Base-by-base conservation (phyloP, 2,797 vertebrate genomes). In the Muscicapa comitata region DNA sequence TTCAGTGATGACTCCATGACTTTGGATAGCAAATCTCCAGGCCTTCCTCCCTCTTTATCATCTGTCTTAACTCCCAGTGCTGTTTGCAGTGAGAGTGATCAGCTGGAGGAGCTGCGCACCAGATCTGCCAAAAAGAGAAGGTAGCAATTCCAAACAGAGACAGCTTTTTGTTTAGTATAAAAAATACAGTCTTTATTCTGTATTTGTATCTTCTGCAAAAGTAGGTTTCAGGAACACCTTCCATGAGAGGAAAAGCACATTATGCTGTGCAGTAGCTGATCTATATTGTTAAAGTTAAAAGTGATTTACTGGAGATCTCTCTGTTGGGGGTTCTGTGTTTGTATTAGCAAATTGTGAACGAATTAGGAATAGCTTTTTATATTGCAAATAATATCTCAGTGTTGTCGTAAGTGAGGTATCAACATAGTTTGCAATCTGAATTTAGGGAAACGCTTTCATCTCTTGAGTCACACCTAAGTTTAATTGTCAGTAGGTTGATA, bases 1-100 rank as follows among this genome's bases (percentile, higher is more conserved):
- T 99, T 99, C 96, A 99, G 99, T 28, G 99, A 99, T 47, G 99
- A 99, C 42, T 99, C 99, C 0, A 18, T 99, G 67, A 95, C 98
- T 59, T 98, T 98, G 86, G 98, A 99, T 85, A 98, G 98, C 58
- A 94, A 97, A 80, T 99, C 98, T 42, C 98, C 99, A 10, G 96
- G 96, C 8, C 94, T 96, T 76, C 98, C 98, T 3, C 66, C 28
- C 3, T 97, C 97, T 47, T 77, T 94, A 10, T 53, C 97, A 5
- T 98, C 98, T 17, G 59, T 92, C n/a, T 73, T 93, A 17, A 88
- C 97, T 63, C 96, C 95, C 19, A 96, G 95, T 9, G n/a, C 97
- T 50, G 71, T 84, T 59, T 96, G 95, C 29, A 96, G 80, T 9
- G 98, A 98, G 59, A 70, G 96, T 1, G 97, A 97, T 40, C 96